Percentiles rank a stretch among this genome's conserved stretches.
These are phyloP conservation scores for Eristalis arbustorum DNA, from an alignment of 2,888 invertebrate genomes.

Conservation along the genomic window DNA sequence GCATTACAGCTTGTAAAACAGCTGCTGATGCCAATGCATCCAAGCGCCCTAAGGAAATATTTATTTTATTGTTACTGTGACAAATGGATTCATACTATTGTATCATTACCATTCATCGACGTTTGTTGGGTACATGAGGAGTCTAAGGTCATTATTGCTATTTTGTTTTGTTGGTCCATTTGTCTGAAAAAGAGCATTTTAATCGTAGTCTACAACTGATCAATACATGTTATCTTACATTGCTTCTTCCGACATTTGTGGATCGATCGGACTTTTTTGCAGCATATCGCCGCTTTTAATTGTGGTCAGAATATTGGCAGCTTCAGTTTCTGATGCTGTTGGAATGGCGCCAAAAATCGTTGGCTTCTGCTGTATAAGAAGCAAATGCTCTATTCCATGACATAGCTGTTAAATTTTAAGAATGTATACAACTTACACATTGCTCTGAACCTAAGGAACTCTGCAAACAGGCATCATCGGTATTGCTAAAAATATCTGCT, in stretches of 20 bases:
- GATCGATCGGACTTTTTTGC: slow-evolving; percentile 45
- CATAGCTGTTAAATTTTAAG: too few relatives aligned
- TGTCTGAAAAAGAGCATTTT: not conserved
- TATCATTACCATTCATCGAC: slow-evolving; percentile 42
- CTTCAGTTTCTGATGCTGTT: slow-evolving; percentile 77
- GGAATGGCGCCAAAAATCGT: slow-evolving; percentile 68
- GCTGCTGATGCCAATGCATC: slow-evolving; percentile 78
- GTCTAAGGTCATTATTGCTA: slow-evolving; percentile 41
- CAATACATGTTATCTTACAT: slow-evolving; percentile 25
- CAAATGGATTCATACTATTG: not conserved
- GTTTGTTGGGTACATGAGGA: slow-evolving; percentile 29
- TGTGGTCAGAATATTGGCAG: slow-evolving; percentile 77
- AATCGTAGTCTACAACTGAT: not conserved
- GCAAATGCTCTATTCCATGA: not conserved
- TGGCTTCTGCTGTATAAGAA: slow-evolving; percentile 7
- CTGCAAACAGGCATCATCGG: slow-evolving; percentile 36
- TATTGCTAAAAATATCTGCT: slow-evolving; percentile 73
- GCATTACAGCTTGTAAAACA: slow-evolving; percentile 75
- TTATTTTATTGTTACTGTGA: not conserved
- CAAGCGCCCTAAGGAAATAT: slow-evolving; percentile 73
- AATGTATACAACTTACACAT: not conserved
- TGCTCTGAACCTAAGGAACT: slow-evolving; percentile 2
- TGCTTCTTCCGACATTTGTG: slow-evolving; percentile 25
- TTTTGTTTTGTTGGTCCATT: slow-evolving; percentile 40
- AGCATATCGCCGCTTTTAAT: slow-evolving; percentile 76